Base-by-base conservation (phyloP, 2,113 vertebrate species). In the Oncorhynchus nerka region DNA sequence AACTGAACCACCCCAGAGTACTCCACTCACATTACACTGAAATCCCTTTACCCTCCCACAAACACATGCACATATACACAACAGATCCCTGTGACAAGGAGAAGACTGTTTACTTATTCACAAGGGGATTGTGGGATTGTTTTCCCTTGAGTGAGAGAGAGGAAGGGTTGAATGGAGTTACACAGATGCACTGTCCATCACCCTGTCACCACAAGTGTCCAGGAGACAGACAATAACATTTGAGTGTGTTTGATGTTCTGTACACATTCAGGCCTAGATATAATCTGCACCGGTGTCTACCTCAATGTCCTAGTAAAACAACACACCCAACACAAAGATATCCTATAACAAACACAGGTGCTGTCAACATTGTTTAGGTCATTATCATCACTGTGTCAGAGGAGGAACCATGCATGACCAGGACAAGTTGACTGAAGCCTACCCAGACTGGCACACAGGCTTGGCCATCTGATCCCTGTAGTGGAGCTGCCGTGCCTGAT, bases 41-140 rank as follows among this genome's bases (percentile, higher is more conserved):
- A 91, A 86, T 91, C 91, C 79, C 88, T 93, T 92, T 91, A 91
- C 89, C 4, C 68, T 48, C 76, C 78, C 71, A 85, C 83, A 84
- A 79, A 82, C 75, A 34, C 34, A 34, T 34, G 34, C 34, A 7
- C 34, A 34, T 34, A 7, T 7, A 34, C 34, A 34, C 82, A 75
- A 7, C 57, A 61, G 57, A 61, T n/a, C 16, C n/a, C 15, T 15
- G 7, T 61, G 57, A 61, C 49, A 51, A 51, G 3, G 49, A 51
- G 49, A 15, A 51, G 57, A n/a, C 3, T 8, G 15, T 61, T 19
- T 20, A 61, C n/a, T 1, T 22, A 61, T 61, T 20, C 20, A 61
- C n/a, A 1, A 61, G 4, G 57, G 57, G 16, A 6, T 8, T 61
- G 15, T 67, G 34, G 34, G 6, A 34, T 34, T 34, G 7, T 34